These are phyloP conservation scores for Ammodytes marinus DNA, from an alignment of 2,113 vertebrate genomes.

Conservation along the genomic window DNA sequence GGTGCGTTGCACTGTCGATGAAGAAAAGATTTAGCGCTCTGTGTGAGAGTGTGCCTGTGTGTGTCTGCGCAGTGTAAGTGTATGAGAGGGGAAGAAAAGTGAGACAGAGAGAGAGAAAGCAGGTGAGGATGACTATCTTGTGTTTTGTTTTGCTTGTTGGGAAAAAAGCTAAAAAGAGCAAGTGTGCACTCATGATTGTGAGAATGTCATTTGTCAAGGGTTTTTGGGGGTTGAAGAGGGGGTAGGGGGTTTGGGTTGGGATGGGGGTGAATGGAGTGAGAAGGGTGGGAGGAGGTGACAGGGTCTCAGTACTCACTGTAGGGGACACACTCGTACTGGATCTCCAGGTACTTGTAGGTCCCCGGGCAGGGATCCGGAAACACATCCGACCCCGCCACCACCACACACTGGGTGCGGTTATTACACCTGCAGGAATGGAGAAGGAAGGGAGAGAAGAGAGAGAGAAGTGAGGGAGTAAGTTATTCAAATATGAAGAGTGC, in stretches of 20 bases:
- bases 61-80: conserved; percentile 54
- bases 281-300: conserved; percentile 42
- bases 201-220: conserved; percentile 46
- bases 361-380: conserved; percentile 94
- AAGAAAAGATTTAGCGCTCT: conserved; percentile 81
- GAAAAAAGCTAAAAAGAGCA: conserved; percentile 50
- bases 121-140: conserved; percentile 59
- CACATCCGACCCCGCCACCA: conserved; percentile 92
- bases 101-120: conserved; percentile 61
- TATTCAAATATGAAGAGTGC: conserved; percentile 54
- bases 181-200: conserved; percentile 56
- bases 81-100: conserved; percentile 47
- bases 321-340: conserved; percentile 96
- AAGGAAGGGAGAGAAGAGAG: neutral
- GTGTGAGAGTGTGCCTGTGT: conserved; percentile 56
- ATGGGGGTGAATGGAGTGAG: conserved; percentile 59
- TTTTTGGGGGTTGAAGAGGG: conserved; percentile 27
- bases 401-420: conserved; percentile 94
- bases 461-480: conserved; percentile 39
- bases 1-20: conserved; percentile 82
- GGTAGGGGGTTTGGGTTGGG: conserved; percentile 55
- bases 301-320: conserved; percentile 91
- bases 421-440: conserved; percentile 87
- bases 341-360: conserved; percentile 96
- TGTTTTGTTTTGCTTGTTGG: conserved; percentile 58